Evolutionary conservation across 2,113 vertebrate genomes (phyloP), one percentile per base, ranked within the genome.

Genomic region (Istiophorus platypterus): DNA sequence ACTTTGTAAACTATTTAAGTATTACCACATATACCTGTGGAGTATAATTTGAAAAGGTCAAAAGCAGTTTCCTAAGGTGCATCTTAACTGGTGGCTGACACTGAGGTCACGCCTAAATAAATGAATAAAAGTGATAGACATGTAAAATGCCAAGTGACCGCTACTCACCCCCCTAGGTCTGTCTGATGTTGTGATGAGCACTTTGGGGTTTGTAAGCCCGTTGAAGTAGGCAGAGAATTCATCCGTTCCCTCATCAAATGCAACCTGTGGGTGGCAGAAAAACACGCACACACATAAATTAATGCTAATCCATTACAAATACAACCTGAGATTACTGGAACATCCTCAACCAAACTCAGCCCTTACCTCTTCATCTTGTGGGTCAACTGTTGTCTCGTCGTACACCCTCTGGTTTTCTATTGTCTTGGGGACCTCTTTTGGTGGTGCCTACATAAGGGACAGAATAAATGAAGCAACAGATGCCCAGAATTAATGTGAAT

Each of bases 181-280:
- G 92, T 99, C 98, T 64, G 97, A 99, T 54, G 98, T 99, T 27
- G 98, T 99, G 85, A 99, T 99, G 62, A 99, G 97, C 82, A 99
- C 98, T 95, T 98, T 99, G n/a, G 98, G 98, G 90, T 96, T 96
- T 3, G 96, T 97, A 56, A 98, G 90, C 70, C 96, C 96, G 18
- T 97, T 98, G 84, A 99, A 99, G 79, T 99, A 99, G 20, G 98
- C 94, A 57, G 97, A 96, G 93, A 99, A 99, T 91, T 99, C 98
- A 95, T 99, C 98, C 11, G 97, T 99, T 86, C 95, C 96, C 91
- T 99, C 98, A 80, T 99, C 98, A 86, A 97, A 99, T 76, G 97
- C 96, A 85, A 99, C 95, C 98, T 99, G 76, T 14, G 88, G 88
- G 61, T 3, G 63, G 76, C 81, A 27, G 78, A 14, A 47, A 61